Evolutionary conservation across 1,140 invertebrate genomes (phyloP), one percentile per base, ranked within the genome.

Genomic region (Pseudachorutes palmiensis): DNA sequence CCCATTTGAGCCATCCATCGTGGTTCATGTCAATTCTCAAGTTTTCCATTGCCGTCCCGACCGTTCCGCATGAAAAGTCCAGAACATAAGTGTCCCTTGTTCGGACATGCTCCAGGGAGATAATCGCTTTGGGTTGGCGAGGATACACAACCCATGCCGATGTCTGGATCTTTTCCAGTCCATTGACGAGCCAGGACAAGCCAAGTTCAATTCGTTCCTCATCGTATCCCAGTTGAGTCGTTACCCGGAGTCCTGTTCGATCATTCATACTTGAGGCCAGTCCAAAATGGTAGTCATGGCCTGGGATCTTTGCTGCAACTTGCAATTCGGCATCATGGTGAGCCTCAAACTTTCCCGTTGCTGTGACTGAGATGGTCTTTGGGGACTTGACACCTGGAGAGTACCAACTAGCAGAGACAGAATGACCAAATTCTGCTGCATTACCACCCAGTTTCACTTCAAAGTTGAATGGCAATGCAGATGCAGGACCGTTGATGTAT

Each of bases 131-230:
- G 31, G 62, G 65, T n/a, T 65, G 48, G 9, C 33, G 24, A 2
- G 65, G 65, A 29, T 26, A 41, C 41, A 65, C 2, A 2, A 29
- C 32, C 67, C 67, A 72, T n/a, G 45, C 51, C 1, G 55, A 62
- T 41, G 55, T 62, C 30, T 62, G n/a, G 12, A 65, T 60, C 0
- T 66, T 65, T 51, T 12, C 28, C 51, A 1, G 60, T 26, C 58
- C 22, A 2, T 30, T 33, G 30, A 31, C 62, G 14, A 45, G 30
- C 68, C 68, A 72, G 14, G 49, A 57, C 9, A 67, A 1, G 55
- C 70, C 70, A 1, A 29, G 45, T 14, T 48, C 26, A 14, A 31
- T 33, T 9, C 31, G 33, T 2, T 61, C 29, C 3, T 49, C 32
- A 49, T 70, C 55, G 3, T 58, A 26, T 0, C 19, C 22, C 16